Base-by-base conservation (phyloP, 2,797 vertebrate genomes). In the Thripadectes ignobilis region DNA sequence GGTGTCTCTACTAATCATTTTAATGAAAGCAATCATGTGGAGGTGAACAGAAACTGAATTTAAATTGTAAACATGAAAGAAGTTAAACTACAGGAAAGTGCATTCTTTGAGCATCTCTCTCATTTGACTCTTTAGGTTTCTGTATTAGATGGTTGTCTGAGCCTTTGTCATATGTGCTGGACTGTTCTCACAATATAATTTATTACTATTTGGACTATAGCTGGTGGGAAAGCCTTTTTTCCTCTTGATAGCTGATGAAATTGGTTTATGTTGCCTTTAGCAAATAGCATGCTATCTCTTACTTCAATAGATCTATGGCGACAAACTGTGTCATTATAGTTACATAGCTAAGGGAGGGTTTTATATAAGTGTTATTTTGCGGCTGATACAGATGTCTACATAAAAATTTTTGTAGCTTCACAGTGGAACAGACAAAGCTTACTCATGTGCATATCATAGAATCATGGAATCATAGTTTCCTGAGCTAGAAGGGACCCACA, bases 41-140 rank as follows among this genome's bases (percentile, higher is more conserved):
- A 88, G 48, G 43, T 66, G 89, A 95, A 88, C 75, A 92, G 94
- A 91, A 93, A 88, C 91, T 63, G 59, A 91, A 93, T 95, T 94
- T 78, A 84, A 92, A 77, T 79, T 84, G 51, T 75, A 73, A 89
- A 88, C 7, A 9, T 78, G 81, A 88, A 87, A 82, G 78, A 79
- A 72, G 52, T 85, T 92, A 75, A 84, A 76, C 65, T 83, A 52
- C 39, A 78, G 73, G 73, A 81, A 92, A 57, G 52, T 68, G n/a
- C 41, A 62, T 91, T 89, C 78, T 91, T 78, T 57, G 36, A 75
- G 38, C 43, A 67, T 76, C 34, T 86, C 48, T 95, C 55, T 89
- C 48, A 38, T 76, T 48, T 81, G 69, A 75, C 73, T 72, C 29
- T 63, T 23, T 7, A 43, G 14, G 32, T 94, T 91, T 92, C 48